These are phyloP conservation scores for Uria aalge DNA, from an alignment of 2,113 vertebrate species.

Conservation along the genomic window DNA sequence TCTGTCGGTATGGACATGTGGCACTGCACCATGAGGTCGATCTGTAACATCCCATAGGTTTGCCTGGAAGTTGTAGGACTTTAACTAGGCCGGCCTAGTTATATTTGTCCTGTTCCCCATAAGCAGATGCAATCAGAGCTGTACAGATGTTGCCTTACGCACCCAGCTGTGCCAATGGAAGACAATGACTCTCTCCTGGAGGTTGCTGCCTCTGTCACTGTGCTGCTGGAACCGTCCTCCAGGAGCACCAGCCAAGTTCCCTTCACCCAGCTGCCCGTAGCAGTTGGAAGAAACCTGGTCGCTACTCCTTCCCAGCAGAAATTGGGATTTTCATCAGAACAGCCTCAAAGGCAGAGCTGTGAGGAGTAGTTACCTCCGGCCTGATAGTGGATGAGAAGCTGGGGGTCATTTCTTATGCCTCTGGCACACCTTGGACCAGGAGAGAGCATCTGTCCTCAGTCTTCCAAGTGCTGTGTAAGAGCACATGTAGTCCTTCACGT, in stretches of 20 bases:
- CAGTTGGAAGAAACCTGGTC: neutral
- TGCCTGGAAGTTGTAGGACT: neutral
- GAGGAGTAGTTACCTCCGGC: neutral
- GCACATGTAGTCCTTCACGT: neutral
- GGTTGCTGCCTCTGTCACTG: neutral
- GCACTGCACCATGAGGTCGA: fast-evolving
- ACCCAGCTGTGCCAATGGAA: neutral
- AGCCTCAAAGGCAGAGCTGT: neutral
- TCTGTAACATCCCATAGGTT: neutral
- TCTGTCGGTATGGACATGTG: fast-evolving
- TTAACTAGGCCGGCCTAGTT: neutral
- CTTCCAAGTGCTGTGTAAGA: neutral
- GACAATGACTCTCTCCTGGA: neutral
- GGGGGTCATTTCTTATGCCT: neutral
- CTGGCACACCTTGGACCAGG: neutral
- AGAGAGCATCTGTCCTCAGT: neutral
- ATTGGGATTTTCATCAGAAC: neutral
- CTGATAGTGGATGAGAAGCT: neutral
- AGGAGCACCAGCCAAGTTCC: neutral
- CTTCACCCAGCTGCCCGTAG: neutral
- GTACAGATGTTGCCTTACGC: neutral
- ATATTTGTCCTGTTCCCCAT: neutral
- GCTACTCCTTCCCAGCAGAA: neutral
- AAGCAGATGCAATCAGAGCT: neutral
- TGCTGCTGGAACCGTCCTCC: neutral